These are phyloP conservation scores for Zosterops lateralis DNA, from an alignment of 2,113 vertebrate species.

Conservation along the genomic window DNA sequence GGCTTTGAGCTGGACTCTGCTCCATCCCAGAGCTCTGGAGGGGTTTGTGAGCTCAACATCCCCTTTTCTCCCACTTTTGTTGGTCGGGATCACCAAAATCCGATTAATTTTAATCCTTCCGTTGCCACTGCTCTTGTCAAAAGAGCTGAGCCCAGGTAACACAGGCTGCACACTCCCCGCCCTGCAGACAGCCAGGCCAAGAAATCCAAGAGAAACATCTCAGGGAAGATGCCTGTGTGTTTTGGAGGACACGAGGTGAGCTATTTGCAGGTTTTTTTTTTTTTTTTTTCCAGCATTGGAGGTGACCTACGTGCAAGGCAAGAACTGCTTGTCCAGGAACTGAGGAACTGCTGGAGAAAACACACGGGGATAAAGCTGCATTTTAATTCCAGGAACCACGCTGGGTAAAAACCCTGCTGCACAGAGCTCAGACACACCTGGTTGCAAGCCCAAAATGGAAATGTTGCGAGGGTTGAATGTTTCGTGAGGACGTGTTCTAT, in stretches of 20 bases:
- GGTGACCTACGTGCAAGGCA: conserved; percentile 55
- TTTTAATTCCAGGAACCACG: conserved; percentile 43
- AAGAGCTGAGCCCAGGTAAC: background rate
- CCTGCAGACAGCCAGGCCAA: background rate
- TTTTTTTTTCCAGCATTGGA: conserved; percentile 29
- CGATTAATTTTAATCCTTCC: background rate
- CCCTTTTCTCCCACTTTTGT: background rate
- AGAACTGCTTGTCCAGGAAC: conserved; percentile 61
- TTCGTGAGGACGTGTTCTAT: conserved; percentile 42
- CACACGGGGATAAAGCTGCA: conserved; percentile 18
- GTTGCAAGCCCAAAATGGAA: conserved; percentile 63
- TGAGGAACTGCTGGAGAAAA: conserved; percentile 31
- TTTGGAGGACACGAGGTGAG: background rate
- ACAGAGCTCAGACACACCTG: conserved; percentile 45
- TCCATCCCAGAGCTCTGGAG: background rate
- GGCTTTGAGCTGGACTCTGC: background rate
- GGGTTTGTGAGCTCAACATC: background rate
- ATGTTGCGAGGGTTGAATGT: conserved; percentile 43
- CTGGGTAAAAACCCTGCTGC: conserved; percentile 44
- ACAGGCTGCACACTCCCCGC: background rate
- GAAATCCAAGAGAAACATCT: background rate
- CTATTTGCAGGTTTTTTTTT: background rate
- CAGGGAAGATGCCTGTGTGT: conserved; percentile 2
- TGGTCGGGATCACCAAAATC: background rate
- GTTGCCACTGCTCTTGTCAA: background rate